Base-by-base conservation (phyloP, 2,113 vertebrate species). In the Suricata suricatta region DNA sequence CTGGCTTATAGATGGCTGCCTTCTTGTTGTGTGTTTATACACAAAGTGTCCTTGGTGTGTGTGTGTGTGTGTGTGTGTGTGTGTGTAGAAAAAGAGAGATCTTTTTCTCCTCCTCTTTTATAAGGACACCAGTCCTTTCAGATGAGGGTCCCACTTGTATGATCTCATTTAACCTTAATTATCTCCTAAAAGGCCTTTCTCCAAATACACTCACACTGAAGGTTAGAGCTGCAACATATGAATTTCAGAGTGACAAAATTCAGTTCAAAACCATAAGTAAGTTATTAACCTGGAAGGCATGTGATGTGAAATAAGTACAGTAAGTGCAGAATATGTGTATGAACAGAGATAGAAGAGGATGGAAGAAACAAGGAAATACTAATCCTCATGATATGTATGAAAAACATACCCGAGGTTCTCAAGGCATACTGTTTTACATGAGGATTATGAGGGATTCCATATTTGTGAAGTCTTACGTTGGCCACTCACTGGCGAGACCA, bases 151-250 rank as follows among this genome's bases (percentile, higher is more conserved):
- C 29, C 81, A 84, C 8, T 13, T 6, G 83, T 66, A 72, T 54
- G 54, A 93, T 8, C 15, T 79, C 21, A 95, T 79, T 93, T 85
- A 83, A 81, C 31, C 31, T 97, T 95, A 95, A 80, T n/a, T 89
- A 66, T 2, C n/a, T 71, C 21, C 84, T 89, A 80, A 93, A 80
- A 85, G 29, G 35, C 80, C 6, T 64, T 54, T 84, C 27, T 83
- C n/a, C 19, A 77, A 50, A 31, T 50, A 29, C 15, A 54, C 27
- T 79, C 25, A 88, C 21, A 21, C n/a, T 84, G 66, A 29, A 5
- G 52, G 23, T 85, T 80, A 35, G 25, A 19, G 33, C 25, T 90
- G 92, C 44, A 80, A 27, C 64, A 85, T 89, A 47, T 31, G 35
- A 79, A 44, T 64, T 52, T 60, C 15, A 7, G 12, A n/a, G n/a